Evolutionary conservation across 2,113 vertebrate genomes (phyloP), one percentile per base, ranked within the genome.

Genomic region (Poeciliopsis turrubarensis): DNA sequence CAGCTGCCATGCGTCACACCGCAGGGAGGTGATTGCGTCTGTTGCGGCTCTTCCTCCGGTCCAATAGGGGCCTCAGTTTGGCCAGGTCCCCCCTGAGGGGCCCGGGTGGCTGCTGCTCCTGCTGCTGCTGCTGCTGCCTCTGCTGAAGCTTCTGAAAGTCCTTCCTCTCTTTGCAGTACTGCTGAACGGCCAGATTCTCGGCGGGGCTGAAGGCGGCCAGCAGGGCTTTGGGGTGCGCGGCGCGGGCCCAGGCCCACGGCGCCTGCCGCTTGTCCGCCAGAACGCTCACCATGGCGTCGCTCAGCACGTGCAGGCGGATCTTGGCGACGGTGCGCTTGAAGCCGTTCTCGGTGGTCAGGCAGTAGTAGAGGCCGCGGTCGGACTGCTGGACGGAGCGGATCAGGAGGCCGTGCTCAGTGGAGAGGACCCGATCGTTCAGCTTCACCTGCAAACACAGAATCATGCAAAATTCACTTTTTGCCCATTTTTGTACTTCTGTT

Each of bases 301-400:
- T 95, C 81, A 99, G 81, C 74, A 99, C 96, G 26, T 94, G 96
- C 87, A 99, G 96, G 63, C 95, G 97, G 86, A 99, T 96, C 91
- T 99, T 99, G 37, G 96, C 95, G 65, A 98, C 91, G 15, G 97
- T 99, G 92, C 98, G 97, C 75, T 98, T 99, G 93, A 99, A 99
- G 89, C 84, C 88, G 77, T 99, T 99, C 81, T 99, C 98, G 0
- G 96, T 97, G 0, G 97, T 96, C 2, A 99, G 96, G 93, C 98
- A 99, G 89, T 98, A 97, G 87, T 99, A 99, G 0, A 97, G 94
- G 1, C 98, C 98, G 81, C 96, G 95, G 89, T 99, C 98, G 0
- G 95, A 93, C 39, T 94, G 93, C 85, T 97, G 97, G 61, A 96
- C 95, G 0, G 94, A 94, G 68, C 98, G 97, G 60, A 99, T 95